A percentile compares a stretch with the other conserved stretches of the same genome.
These are phyloP conservation scores for Pedetes capensis DNA, from an alignment of 2,113 vertebrate genomes.

Conservation along the genomic window DNA sequence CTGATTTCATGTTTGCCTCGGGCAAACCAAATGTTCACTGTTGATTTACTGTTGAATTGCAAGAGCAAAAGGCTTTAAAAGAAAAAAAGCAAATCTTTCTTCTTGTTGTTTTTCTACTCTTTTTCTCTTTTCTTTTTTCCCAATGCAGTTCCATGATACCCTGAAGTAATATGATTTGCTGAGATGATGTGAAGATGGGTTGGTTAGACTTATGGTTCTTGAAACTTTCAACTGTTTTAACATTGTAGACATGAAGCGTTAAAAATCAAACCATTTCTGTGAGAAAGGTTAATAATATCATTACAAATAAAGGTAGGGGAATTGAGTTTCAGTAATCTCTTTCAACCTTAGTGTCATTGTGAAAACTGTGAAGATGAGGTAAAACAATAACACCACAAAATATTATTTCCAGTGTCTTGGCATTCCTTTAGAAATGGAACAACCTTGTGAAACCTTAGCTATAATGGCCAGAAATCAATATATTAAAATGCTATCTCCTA, in stretches of 20 bases:
- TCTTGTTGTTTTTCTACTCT: too few species aligned
- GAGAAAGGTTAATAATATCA: background rate
- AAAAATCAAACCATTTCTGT: conserved; percentile 35
- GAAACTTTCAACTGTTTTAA: conserved; percentile 55
- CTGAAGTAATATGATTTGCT: conserved; percentile 58
- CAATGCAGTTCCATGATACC: background rate
- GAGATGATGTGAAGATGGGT: background rate
- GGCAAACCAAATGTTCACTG: conserved; percentile 81
- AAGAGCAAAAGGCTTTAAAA: conserved; percentile 66
- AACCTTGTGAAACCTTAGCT: background rate
- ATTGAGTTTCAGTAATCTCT: conserved; percentile 3
- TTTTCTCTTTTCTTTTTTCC: background rate
- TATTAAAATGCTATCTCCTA: background rate
- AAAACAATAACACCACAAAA: background rate
- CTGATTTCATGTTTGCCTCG: conserved; percentile 78
- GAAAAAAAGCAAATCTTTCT: conserved; percentile 69
- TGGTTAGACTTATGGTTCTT: conserved; percentile 26
- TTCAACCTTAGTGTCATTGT: background rate
- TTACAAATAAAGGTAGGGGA: background rate
- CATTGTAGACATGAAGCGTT: background rate
- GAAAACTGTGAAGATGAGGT: background rate
- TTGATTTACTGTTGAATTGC: conserved; percentile 74
- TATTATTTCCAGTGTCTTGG: background rate
- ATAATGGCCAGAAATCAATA: background rate
- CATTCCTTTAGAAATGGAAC: background rate